These are phyloP conservation scores for Morpho achilles DNA, from an alignment of 2,888 invertebrate species.

Conservation along the genomic window DNA sequence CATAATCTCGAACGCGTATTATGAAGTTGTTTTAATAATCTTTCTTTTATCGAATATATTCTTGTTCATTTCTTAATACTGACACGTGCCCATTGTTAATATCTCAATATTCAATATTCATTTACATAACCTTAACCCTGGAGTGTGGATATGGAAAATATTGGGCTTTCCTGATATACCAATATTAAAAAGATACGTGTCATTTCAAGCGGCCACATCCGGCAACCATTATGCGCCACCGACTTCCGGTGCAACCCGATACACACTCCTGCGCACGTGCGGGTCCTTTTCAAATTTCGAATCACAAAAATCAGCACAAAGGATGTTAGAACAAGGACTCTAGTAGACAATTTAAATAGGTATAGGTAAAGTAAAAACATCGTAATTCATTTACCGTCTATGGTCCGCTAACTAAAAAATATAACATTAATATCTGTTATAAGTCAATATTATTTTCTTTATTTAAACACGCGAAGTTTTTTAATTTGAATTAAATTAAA, in stretches of 20 bases:
- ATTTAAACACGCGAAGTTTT: too few relatives aligned
- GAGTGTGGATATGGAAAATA: slow-evolving; percentile 70
- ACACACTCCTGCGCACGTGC: slow-evolving; percentile 78
- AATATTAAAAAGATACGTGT: slow-evolving; percentile 78
- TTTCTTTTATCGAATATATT: neutral
- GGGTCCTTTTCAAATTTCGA: slow-evolving; percentile 70
- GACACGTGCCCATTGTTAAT: slow-evolving; percentile 28
- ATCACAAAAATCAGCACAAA: slow-evolving; percentile 60
- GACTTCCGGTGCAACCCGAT: slow-evolving; percentile 78
- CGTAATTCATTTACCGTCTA: too few relatives aligned
- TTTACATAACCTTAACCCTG: slow-evolving; percentile 49
- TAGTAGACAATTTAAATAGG: slow-evolving; percentile 9
- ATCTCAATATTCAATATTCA: slow-evolving; percentile 38
- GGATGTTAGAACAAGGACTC: slow-evolving; percentile 32
- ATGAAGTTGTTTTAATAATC: too few relatives aligned
- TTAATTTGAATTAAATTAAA: too few relatives aligned
- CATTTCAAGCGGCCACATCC: slow-evolving; percentile 76
- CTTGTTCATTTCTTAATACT: neutral
- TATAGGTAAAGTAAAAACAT: slow-evolving; percentile 28
- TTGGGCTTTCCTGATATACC: slow-evolving; percentile 73
- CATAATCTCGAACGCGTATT: too few relatives aligned
- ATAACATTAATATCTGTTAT: too few relatives aligned
- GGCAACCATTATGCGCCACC: slow-evolving; percentile 71
- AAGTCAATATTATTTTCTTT: too few relatives aligned
- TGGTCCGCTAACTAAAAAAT: too few relatives aligned